phyloP scores from a whole-genome alignment of 2,888 invertebrate species.

The Peribatodes rhomboidaria region DNA sequence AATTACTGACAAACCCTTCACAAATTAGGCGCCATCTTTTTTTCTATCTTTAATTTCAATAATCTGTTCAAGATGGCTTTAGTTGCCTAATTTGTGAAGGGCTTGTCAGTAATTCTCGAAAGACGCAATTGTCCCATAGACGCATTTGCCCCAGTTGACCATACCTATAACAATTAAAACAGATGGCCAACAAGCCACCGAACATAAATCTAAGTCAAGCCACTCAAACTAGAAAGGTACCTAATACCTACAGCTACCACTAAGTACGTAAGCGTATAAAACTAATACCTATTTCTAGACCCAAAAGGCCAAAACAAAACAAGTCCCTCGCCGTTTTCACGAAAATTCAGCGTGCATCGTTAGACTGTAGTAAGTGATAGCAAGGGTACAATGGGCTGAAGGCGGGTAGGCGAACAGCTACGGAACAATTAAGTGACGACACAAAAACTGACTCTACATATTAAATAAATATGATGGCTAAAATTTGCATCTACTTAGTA shows the following conservation, averaged over 20 bases:
- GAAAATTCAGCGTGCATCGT: slow-evolving; percentile 54
- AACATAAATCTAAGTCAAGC: slow-evolving; percentile 6
- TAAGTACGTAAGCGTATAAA: slow-evolving; percentile 17
- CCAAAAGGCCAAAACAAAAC: slow-evolving; percentile 40
- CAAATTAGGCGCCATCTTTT: too few relatives aligned
- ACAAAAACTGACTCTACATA: too few relatives aligned
- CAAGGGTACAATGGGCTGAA: slow-evolving; percentile 43
- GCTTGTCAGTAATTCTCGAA: too few relatives aligned
- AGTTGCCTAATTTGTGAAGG: too few relatives aligned
- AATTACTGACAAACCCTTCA: too few relatives aligned
- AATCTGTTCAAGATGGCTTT: too few relatives aligned
- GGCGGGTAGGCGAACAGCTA: slow-evolving; percentile 30
- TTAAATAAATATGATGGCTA: too few relatives aligned
- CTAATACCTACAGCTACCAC: not conserved
- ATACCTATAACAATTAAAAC: not conserved
- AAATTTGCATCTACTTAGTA: too few relatives aligned
- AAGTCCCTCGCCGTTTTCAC: slow-evolving; percentile 40
- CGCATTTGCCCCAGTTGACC: too few relatives aligned
- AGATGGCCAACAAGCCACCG: not conserved
- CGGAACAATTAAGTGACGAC: slow-evolving; percentile 12
- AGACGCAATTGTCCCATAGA: too few relatives aligned
- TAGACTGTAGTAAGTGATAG: slow-evolving; percentile 57
- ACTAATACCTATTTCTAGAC: slow-evolving; percentile 32
- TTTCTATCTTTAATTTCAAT: too few relatives aligned
- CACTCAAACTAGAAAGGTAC: not conserved